Evolutionary conservation across 1,140 invertebrate genomes (phyloP).

Genomic region (Sminthurides bifidus): DNA sequence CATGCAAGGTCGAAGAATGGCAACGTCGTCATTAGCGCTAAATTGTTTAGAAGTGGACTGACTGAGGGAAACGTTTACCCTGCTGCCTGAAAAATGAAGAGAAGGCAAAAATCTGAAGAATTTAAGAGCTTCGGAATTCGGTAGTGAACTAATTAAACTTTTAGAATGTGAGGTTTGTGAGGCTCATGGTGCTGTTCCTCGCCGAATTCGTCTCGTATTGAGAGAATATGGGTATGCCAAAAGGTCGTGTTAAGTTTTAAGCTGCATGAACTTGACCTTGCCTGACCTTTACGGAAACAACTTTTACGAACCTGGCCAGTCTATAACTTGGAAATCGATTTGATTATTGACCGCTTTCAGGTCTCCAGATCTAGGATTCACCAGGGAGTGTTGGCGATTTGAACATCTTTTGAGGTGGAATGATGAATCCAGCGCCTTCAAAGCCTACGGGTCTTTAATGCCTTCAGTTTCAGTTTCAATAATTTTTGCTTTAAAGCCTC

Average conservation of each 20-base stretch:
- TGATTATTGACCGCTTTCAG: neutral
- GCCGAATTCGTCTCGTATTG: too few species aligned
- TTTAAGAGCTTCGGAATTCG: neutral
- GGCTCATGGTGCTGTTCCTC: too few species aligned
- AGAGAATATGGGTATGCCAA: too few species aligned
- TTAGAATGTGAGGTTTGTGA: too few species aligned
- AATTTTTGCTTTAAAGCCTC: too few species aligned
- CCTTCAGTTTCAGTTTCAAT: too few species aligned
- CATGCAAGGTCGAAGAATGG: neutral
- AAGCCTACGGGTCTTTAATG: too few species aligned
- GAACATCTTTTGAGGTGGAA: neutral
- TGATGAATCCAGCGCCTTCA: neutral
- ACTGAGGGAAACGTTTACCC: neutral
- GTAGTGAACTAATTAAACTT: neutral
- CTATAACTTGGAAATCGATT: neutral
- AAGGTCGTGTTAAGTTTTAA: neutral
- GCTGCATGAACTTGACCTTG: neutral
- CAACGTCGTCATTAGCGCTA: neutral
- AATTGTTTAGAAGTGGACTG: too few species aligned
- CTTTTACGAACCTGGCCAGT: neutral
- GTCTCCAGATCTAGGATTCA: neutral
- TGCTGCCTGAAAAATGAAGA: neutral
- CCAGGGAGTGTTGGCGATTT: neutral
- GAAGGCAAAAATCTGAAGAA: neutral
- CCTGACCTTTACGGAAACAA: neutral